Percentiles rank a stretch among this genome's conserved stretches.
These are phyloP conservation scores for Trichosurus vulpecula DNA, from an alignment of 2,797 vertebrate genomes.

Conservation along the genomic window DNA sequence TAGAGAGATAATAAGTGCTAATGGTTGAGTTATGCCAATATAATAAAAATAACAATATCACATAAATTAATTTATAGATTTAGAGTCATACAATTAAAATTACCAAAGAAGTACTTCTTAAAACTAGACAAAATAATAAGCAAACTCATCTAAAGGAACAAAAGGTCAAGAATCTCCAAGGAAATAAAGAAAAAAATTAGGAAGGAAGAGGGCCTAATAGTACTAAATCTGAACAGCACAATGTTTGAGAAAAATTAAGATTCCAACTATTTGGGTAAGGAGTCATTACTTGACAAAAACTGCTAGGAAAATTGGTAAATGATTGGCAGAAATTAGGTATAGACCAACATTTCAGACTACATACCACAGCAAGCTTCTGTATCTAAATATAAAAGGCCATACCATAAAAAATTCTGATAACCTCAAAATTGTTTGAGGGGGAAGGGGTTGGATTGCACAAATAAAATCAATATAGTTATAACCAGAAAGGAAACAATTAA, in stretches of 20 bases:
- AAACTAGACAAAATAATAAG: neutral
- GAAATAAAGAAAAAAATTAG: neutral
- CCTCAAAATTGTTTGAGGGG: neutral
- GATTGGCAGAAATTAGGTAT: neutral
- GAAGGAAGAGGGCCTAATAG: neutral
- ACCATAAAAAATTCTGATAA: neutral
- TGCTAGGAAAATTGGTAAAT: neutral
- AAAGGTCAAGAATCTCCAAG: neutral
- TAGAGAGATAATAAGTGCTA: no score
- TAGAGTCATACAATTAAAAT: no score
- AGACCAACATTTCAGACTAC: neutral
- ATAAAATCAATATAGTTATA: neutral
- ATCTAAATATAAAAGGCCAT: neutral
- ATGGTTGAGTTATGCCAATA: no score
- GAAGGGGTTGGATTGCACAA: neutral
- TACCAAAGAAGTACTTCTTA: no score
- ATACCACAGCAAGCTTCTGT: neutral
- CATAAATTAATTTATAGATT: no score
- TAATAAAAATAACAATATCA: no score
- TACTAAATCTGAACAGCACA: no score
- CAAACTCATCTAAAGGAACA: neutral
- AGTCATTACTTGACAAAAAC: neutral
- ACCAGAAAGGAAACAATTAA: neutral
- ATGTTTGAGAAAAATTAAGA: neutral
- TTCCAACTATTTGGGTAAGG: neutral